Conservation (phyloP, 1,140 invertebrate genomes). For the Dendroctonus ponderosae region DNA sequence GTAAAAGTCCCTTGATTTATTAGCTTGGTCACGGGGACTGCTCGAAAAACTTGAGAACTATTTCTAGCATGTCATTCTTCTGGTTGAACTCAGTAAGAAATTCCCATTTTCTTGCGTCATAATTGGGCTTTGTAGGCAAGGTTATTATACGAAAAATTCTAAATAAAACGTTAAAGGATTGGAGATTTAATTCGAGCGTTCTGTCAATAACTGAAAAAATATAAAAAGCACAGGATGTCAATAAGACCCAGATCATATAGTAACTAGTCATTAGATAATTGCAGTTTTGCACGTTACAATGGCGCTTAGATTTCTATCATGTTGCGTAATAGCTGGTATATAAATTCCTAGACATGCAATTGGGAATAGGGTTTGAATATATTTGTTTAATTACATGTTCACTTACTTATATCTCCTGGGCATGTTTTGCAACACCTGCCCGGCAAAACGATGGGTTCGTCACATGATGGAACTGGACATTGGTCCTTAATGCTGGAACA, state of each 20-base stretch:
- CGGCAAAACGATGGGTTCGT: slow-evolving; percentile 78
- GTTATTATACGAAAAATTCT: no score
- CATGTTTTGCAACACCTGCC: slow-evolving; percentile 89
- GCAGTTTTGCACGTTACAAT: slow-evolving; percentile 14
- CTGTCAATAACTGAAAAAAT: no score
- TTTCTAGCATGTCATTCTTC: slow-evolving; percentile 15
- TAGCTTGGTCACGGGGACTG: slow-evolving; percentile 2
- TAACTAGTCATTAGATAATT: slow-evolving; percentile 6
- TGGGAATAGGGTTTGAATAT: no score
- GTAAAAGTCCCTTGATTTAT: slow-evolving; percentile 13
- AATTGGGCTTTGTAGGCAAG: no score
- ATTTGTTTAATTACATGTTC: not conserved
- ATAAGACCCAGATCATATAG: no score
- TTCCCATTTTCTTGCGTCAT: slow-evolving; percentile 9
- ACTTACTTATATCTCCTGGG: slow-evolving; percentile 76
- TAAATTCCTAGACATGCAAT: no score
- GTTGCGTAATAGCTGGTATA: not conserved
- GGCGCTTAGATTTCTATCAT: slow-evolving; percentile 7
- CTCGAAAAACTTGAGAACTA: slow-evolving; percentile 11
- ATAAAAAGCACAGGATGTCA: no score
- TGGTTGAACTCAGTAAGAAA: slow-evolving; percentile 18
- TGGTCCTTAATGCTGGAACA: slow-evolving; percentile 89
- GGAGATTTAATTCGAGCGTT: no score
- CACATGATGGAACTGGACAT: slow-evolving; percentile 81
- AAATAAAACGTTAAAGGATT: no score